phyloP scores from a whole-genome alignment of 2,113 vertebrate species.

The Lota lota region DNA sequence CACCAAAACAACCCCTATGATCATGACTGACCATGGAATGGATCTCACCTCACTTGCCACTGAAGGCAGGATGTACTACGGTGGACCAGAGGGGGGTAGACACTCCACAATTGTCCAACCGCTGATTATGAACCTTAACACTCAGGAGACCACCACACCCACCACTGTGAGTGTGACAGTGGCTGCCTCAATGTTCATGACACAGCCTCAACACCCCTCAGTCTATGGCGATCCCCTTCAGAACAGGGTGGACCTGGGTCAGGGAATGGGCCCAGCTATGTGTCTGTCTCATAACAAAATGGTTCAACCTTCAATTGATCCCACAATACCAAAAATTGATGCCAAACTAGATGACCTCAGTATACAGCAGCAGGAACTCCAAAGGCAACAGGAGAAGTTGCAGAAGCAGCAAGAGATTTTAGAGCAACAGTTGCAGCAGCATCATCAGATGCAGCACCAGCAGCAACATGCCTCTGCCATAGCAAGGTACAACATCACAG shows the following conservation, averaged over 20 bases:
- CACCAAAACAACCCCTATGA: slow-evolving; percentile 82
- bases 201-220: slow-evolving; percentile 84
- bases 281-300: slow-evolving; percentile 85
- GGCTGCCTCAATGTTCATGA: slow-evolving; percentile 89
- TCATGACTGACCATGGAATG: slow-evolving; percentile 97
- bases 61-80: slow-evolving; percentile 87
- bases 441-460: slow-evolving; percentile 73
- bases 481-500: slow-evolving; percentile 78
- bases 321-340: slow-evolving; percentile 75
- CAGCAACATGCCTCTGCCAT: slow-evolving; percentile 79
- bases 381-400: slow-evolving; percentile 74
- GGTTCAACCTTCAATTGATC: slow-evolving; percentile 68
- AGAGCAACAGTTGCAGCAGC: slow-evolving; percentile 76
- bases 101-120: slow-evolving; percentile 92
- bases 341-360: slow-evolving; percentile 80
- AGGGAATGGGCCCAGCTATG: slow-evolving; percentile 84
- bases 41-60: slow-evolving; percentile 92
- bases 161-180: slow-evolving; percentile 89
- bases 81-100: slow-evolving; percentile 81
- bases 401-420: slow-evolving; percentile 75
- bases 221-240: slow-evolving; percentile 93
- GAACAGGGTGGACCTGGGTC: slow-evolving; percentile 87
- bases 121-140: slow-evolving; percentile 92
- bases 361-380: slow-evolving; percentile 71
- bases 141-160: slow-evolving; percentile 85